phyloP scores from a whole-genome alignment of 2,888 invertebrate species.

The Rhabditoides inermis region DNA sequence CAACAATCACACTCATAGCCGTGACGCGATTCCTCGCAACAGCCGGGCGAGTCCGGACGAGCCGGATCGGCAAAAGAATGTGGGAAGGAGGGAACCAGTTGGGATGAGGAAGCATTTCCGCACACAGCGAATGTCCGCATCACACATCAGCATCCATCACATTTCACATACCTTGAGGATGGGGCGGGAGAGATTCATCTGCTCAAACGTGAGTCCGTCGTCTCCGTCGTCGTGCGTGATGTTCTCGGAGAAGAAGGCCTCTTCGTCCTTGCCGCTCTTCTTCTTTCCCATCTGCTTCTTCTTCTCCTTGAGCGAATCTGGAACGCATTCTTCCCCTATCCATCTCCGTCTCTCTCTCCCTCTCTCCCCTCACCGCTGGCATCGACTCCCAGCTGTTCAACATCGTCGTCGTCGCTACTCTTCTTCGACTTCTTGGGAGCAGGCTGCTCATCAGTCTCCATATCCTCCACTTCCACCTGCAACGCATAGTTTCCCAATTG shows the following conservation, averaged over 20 bases:
- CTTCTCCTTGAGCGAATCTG: conserved; percentile 32
- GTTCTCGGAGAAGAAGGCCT: conserved; percentile 23
- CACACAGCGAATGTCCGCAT: too few relatives aligned
- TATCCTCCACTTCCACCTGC: conserved; percentile 13
- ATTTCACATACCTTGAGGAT: conserved; percentile 76
- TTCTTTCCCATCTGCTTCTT: conserved; percentile 20
- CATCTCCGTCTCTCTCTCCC: too few relatives aligned
- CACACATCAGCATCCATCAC: too few relatives aligned
- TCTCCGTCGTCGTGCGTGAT: conserved; percentile 21
- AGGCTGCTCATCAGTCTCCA: neutral
- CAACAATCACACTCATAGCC: too few relatives aligned
- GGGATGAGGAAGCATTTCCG: too few relatives aligned
- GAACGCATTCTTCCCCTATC: neutral
- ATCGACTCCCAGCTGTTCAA: conserved; percentile 35
- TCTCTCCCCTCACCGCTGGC: conserved; percentile 10
- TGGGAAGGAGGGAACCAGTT: too few relatives aligned
- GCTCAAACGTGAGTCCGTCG: conserved; percentile 60
- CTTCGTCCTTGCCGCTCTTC: conserved; percentile 11
- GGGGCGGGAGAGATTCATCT: conserved; percentile 91
- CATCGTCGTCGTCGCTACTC: conserved; percentile 26
- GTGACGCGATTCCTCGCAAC: too few relatives aligned
- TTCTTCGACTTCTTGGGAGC: neutral
- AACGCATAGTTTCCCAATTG: too few relatives aligned
- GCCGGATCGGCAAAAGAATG: too few relatives aligned
- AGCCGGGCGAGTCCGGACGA: too few relatives aligned